Evolutionary conservation across 2,113 vertebrate genomes (phyloP), one percentile per base, ranked within the genome.

Genomic region (Apaloderma vittatum): DNA sequence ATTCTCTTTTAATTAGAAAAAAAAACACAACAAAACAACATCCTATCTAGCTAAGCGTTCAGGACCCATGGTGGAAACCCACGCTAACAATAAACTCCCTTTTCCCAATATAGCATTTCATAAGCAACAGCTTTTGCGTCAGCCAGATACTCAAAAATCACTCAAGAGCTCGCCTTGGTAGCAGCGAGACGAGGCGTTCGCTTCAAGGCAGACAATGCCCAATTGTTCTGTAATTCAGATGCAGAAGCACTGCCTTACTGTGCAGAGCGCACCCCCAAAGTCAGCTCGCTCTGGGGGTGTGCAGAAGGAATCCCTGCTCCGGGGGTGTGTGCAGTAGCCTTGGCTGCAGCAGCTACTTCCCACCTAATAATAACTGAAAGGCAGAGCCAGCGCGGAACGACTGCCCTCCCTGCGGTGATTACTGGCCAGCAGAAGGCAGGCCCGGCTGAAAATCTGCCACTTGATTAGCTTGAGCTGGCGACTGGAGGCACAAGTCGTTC

Each of bases 251-350:
- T 6, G 52, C 18, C 46, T 62, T 1, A 15, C 49, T 4, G 70
- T 2, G 27, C 48, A 3, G 10, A 4, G 51, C 0, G 12, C 46
- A 29, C 32, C 82, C 86, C 66, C 4, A 40, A 40, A 40, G 40
- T 8, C 40, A 40, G 40, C 40, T 40, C 40, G 40, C 40, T 40
- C 40, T 40, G 40, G 40, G 40, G 40, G 40, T 40, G 40, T 40
- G 40, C 40, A 40, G 1, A 0, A 61, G 72, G 52, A 48, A 5
- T 5, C 1, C 57, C 20, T 4, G 17, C 34, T 1, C 46, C 4
- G 79, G 1, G 1, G 46, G 36, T 2, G 48, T 40, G 51, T 0
- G 9, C 46, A 29, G 45, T 15, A 46, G 45, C 45, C 45, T 15
- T 11, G 40, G 40, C 40, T 63, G 37, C 65, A 29, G 46, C 3